These are phyloP conservation scores for Tanypteryx hageni DNA, from an alignment of 2,888 invertebrate species.

Conservation along the genomic window DNA sequence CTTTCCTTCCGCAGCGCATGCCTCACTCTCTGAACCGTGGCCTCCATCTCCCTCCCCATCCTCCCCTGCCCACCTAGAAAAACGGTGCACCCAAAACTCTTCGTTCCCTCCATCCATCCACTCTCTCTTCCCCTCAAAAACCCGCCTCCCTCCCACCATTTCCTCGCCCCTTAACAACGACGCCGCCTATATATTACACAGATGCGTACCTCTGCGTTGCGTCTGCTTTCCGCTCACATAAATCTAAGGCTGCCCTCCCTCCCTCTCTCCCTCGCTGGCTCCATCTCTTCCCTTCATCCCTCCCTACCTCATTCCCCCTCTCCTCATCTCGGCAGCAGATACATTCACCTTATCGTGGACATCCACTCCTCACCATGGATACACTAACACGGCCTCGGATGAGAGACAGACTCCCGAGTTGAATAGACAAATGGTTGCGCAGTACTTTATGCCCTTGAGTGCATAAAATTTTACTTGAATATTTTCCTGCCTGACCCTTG, in stretches of 20 bases:
- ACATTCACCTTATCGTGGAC: conserved; percentile 35
- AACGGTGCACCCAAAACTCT: too few relatives aligned
- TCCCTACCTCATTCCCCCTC: not conserved
- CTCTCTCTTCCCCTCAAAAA: not conserved
- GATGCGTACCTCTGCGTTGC: conserved; percentile 1
- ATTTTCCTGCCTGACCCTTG: too few relatives aligned
- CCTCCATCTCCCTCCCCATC: too few relatives aligned
- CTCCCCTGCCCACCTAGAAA: not conserved
- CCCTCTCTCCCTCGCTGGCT: not conserved
- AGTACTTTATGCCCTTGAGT: not conserved
- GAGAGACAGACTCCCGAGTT: not conserved
- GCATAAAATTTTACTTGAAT: not conserved
- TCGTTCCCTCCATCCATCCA: not conserved
- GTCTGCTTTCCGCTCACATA: not conserved
- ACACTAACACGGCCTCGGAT: not conserved
- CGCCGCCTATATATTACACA: conserved; percentile 20
- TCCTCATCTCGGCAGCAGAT: not conserved
- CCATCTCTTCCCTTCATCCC: not conserved
- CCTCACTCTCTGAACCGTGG: too few relatives aligned
- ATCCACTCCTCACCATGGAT: conserved; percentile 4
- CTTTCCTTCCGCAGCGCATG: not conserved
- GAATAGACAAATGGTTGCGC: conserved; percentile 15
- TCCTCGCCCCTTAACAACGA: not conserved
- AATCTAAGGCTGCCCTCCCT: not conserved
- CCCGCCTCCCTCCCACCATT: not conserved